A percentile compares a stretch with the other conserved stretches of the same genome.
phyloP scores from a whole-genome alignment of 1,140 invertebrate genomes.

The Penaeus japonicus region DNA sequence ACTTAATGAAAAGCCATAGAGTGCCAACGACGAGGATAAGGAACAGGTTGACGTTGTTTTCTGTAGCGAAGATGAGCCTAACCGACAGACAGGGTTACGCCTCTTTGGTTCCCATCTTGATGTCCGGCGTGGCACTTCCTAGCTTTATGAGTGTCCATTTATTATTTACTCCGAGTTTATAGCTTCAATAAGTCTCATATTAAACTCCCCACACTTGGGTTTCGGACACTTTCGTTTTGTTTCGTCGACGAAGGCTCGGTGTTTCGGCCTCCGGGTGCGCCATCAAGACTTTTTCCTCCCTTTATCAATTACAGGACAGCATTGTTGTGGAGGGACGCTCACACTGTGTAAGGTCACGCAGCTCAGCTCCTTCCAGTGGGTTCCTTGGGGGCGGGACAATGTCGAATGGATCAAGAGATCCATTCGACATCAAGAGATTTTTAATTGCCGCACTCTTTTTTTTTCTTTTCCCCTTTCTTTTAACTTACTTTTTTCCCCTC shows the following conservation, averaged over 20 bases:
- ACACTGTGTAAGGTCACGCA: too few relatives aligned
- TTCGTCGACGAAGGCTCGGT: slow-evolving; percentile 22
- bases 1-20: slow-evolving; percentile 53
- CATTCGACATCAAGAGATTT: too few relatives aligned
- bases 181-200: slow-evolving; percentile 57
- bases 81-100: slow-evolving; percentile 34
- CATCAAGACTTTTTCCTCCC: background rate
- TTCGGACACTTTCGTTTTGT: slow-evolving; percentile 48
- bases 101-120: slow-evolving; percentile 36
- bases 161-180: slow-evolving; percentile 57
- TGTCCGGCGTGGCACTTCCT: slow-evolving; percentile 52
- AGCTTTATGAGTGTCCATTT: slow-evolving; percentile 57
- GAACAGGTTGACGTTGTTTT: slow-evolving; percentile 16
- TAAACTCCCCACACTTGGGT: slow-evolving; percentile 42
- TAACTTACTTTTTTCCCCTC: too few relatives aligned
- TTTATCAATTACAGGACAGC: background rate
- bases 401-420: too few relatives aligned
- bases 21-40: slow-evolving; percentile 29
- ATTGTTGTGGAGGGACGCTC: background rate
- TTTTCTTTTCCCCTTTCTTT: too few relatives aligned
- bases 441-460: too few relatives aligned
- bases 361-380: too few relatives aligned
- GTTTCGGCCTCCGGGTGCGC: background rate
- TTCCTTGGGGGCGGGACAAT: too few relatives aligned
- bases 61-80: slow-evolving; percentile 9